phyloP scores from a whole-genome alignment of 2,113 vertebrate genomes.

The Chelonoidis abingdonii region DNA sequence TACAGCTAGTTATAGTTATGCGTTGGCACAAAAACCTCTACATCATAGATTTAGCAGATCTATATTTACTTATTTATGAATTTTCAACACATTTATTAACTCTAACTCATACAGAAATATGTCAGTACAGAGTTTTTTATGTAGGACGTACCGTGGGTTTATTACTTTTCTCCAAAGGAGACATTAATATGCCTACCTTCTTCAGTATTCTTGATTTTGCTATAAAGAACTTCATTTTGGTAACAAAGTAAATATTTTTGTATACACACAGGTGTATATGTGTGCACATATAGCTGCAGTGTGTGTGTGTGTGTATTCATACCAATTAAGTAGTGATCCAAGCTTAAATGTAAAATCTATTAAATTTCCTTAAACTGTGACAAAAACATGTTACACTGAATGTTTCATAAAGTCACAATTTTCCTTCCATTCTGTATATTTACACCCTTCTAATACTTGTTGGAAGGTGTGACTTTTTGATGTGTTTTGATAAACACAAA shows the following conservation, averaged over 20 bases:
- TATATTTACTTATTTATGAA: constrained; percentile 28
- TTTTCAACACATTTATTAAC: background rate
- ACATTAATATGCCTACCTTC: constrained; percentile 41
- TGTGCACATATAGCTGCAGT: background rate
- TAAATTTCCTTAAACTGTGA: constrained; percentile 16
- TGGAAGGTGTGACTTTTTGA: background rate
- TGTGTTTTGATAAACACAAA: background rate
- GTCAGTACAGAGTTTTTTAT: background rate
- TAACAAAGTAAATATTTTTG: constrained; percentile 61
- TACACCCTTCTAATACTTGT: background rate
- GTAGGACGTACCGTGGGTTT: constrained; percentile 8
- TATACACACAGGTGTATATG: constrained; percentile 22
- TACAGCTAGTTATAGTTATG: background rate
- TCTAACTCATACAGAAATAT: background rate
- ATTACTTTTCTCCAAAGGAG: constrained; percentile 65
- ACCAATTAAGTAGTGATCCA: background rate
- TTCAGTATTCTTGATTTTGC: constrained; percentile 47
- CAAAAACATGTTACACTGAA: background rate
- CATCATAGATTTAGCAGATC: background rate
- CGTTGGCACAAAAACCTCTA: constrained; percentile 9
- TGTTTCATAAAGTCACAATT: background rate
- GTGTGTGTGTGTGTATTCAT: background rate
- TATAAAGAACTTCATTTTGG: constrained; percentile 54
- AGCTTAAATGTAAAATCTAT: background rate
- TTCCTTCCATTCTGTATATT: background rate